Evolutionary conservation across 2,113 vertebrate genomes (phyloP).

Genomic region (Amia ocellicauda): DNA sequence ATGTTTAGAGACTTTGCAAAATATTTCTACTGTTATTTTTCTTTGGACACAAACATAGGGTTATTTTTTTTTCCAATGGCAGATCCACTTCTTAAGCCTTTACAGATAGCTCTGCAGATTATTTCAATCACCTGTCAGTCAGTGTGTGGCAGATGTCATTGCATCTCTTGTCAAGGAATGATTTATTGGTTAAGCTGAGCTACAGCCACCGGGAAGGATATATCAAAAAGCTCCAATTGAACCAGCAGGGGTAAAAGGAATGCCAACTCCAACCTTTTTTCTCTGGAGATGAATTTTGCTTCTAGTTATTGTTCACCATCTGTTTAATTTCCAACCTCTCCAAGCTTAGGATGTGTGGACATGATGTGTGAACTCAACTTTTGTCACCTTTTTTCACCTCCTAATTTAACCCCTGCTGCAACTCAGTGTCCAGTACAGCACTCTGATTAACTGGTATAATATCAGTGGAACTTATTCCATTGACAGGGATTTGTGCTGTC

Average conservation of each 20-base stretch:
- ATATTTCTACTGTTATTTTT: too few species aligned
- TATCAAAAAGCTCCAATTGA: slow-evolving; percentile 39
- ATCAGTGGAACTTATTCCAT: not conserved
- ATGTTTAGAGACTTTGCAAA: too few species aligned
- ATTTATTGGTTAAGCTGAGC: slow-evolving; percentile 54
- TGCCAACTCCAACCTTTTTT: slow-evolving; percentile 46
- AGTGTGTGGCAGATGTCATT: slow-evolving; percentile 61
- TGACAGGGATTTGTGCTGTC: too few species aligned
- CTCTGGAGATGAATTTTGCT: slow-evolving; percentile 42
- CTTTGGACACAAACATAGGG: too few species aligned
- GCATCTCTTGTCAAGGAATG: slow-evolving; percentile 52
- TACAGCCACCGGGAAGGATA: slow-evolving; percentile 49
- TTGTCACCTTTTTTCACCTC: not conserved
- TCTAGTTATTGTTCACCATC: slow-evolving; percentile 49
- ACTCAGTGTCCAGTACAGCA: not conserved
- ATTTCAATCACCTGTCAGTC: slow-evolving; percentile 58
- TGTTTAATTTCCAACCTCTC: slow-evolving; percentile 3
- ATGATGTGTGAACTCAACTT: not conserved
- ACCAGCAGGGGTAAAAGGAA: slow-evolving; percentile 33
- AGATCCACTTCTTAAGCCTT: slow-evolving; percentile 8
- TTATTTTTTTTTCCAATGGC: not conserved
- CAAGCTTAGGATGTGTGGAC: not conserved
- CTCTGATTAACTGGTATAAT: not conserved
- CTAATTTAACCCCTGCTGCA: not conserved
- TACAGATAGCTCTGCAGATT: slow-evolving; percentile 51